These are phyloP conservation scores for Drosophila aff. DNA, from an alignment of 1,140 invertebrate species.

Conservation along the genomic window DNA sequence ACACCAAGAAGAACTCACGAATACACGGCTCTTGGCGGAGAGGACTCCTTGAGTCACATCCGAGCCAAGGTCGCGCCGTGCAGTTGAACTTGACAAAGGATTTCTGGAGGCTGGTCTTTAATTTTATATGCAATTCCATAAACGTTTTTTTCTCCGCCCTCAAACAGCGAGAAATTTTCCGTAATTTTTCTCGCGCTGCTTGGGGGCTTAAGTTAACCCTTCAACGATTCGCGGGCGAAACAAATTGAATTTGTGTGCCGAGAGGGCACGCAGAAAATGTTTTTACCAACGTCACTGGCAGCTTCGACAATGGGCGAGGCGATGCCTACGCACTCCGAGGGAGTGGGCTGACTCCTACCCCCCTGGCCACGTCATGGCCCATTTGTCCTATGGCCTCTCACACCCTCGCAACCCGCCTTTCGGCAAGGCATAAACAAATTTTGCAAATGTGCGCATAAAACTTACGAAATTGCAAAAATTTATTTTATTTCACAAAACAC, in stretches of 20 bases:
- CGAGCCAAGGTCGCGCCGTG: slow-evolving; percentile 51
- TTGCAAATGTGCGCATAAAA: slow-evolving; percentile 77
- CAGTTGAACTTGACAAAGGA: slow-evolving; percentile 72
- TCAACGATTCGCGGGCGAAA: slow-evolving; percentile 32
- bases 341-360: neutral
- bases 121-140: slow-evolving; percentile 56
- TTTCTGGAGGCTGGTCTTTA: slow-evolving; percentile 53
- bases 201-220: slow-evolving; percentile 26
- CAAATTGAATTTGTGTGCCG: slow-evolving; percentile 70
- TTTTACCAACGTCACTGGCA: slow-evolving; percentile 49
- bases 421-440: slow-evolving; percentile 68
- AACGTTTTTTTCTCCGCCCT: slow-evolving; percentile 11
- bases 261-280: slow-evolving; percentile 23
- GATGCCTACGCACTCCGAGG: slow-evolving; percentile 41
- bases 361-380: slow-evolving; percentile 42
- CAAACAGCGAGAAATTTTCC: slow-evolving; percentile 39
- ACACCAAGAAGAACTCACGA: slow-evolving; percentile 3
- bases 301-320: slow-evolving; percentile 23
- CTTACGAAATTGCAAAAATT: slow-evolving; percentile 77
- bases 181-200: slow-evolving; percentile 37
- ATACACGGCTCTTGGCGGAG: slow-evolving; percentile 40
- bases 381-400: slow-evolving; percentile 32
- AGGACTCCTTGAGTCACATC: slow-evolving; percentile 46
- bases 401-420: slow-evolving; percentile 11
- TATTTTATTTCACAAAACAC: slow-evolving; percentile 48